phyloP scores from a whole-genome alignment of 2,888 invertebrate genomes.

The Monopis laevigella region DNA sequence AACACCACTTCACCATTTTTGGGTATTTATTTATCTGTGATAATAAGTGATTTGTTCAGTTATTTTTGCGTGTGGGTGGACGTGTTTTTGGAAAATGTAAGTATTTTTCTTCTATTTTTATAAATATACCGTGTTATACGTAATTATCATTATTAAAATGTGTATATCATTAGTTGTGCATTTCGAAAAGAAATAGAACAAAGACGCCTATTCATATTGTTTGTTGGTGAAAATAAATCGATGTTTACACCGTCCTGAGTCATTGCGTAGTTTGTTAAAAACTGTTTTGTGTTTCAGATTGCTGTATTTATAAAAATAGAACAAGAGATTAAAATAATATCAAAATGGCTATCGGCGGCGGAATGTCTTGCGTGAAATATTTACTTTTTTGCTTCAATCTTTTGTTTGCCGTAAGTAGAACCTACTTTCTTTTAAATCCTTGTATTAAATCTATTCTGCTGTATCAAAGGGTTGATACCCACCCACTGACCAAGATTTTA shows the following conservation, averaged over 20 bases:
- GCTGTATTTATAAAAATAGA: slow-evolving; percentile 25
- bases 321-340: slow-evolving; percentile 33
- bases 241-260: slow-evolving; percentile 10
- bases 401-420: slow-evolving; percentile 83
- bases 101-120: no score
- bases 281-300: slow-evolving; percentile 49
- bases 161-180: no score
- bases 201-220: neutral
- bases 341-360: slow-evolving; percentile 78
- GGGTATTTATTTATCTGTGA: no score
- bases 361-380: slow-evolving; percentile 90
- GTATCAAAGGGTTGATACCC: neutral
- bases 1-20: no score
- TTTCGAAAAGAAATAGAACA: neutral
- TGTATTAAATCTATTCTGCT: no score
- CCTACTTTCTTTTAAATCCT: neutral
- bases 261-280: slow-evolving; percentile 20
- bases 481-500: no score
- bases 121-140: no score
- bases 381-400: slow-evolving; percentile 89
- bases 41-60: no score
- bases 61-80: no score
- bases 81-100: no score
- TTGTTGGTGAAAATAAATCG: slow-evolving; percentile 3
- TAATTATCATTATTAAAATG: no score